Conservation (phyloP, 2,797 vertebrate species). For the Sebastes nivosus region DNA sequence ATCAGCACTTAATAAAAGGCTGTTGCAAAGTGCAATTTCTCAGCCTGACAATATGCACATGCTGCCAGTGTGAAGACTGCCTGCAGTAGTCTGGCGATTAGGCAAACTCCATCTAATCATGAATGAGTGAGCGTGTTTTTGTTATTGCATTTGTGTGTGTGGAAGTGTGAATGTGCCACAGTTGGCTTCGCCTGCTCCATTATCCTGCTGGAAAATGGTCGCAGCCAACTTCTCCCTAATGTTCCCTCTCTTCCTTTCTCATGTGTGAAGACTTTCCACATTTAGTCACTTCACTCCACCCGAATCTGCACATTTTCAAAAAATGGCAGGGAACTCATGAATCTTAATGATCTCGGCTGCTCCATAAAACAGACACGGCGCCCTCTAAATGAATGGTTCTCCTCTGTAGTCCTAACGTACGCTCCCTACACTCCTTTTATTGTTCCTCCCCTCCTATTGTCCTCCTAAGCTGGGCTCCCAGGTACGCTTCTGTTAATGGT, state of each 20-base stretch:
- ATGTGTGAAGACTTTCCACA: background rate
- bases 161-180: conserved; percentile 7
- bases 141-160: background rate
- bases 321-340: background rate
- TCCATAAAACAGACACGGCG: conserved; percentile 6
- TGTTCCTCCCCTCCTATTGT: conserved; percentile 16
- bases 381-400: background rate
- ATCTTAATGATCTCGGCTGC: background rate
- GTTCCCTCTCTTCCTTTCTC: background rate
- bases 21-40: background rate
- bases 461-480: conserved; percentile 14
- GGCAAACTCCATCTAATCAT: background rate
- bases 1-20: background rate
- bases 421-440: background rate
- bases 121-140: background rate
- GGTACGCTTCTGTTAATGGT: conserved; percentile 33
- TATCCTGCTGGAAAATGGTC: conserved; percentile 21
- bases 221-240: background rate
- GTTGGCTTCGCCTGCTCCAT: conserved; percentile 23
- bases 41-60: background rate
- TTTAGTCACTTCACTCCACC: background rate
- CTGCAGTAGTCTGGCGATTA: background rate
- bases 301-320: conserved; percentile 15
- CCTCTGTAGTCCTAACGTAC: background rate
- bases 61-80: background rate